Evolutionary conservation across 2,888 invertebrate species (phyloP).

Genomic region (Sarcophaga caerulescens): DNA sequence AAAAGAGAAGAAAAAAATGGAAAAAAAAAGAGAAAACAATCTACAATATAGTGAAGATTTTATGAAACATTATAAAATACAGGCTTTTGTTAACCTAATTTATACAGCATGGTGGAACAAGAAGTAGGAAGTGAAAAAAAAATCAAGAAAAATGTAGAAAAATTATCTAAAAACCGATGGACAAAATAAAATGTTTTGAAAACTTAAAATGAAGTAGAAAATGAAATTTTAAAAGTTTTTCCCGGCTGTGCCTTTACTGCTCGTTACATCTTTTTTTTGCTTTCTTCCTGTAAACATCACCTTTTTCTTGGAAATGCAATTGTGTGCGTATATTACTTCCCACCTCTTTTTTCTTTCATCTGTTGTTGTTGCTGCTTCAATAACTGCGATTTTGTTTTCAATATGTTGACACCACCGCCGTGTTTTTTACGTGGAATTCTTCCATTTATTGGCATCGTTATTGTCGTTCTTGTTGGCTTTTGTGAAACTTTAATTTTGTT

Average conservation of each 20-base stretch:
- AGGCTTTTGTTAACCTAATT: slow-evolving; percentile 63
- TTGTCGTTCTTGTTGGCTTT: neutral
- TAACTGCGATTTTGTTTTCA: slow-evolving; percentile 44
- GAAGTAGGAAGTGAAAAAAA: neutral
- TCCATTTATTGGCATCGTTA: neutral
- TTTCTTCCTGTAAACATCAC: neutral
- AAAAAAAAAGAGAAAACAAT: slow-evolving; percentile 14
- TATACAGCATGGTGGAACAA: slow-evolving; percentile 27
- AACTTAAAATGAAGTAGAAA: slow-evolving; percentile 39
- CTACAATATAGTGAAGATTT: slow-evolving; percentile 13
- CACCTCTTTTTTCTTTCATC: neutral
- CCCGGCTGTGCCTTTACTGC: neutral
- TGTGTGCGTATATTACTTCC: neutral
- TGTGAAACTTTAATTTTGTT: neutral
- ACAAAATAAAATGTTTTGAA: neutral
- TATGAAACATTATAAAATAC: slow-evolving; percentile 55
- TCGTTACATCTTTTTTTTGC: slow-evolving; percentile 18
- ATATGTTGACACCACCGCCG: slow-evolving; percentile 55
- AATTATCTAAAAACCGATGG: neutral
- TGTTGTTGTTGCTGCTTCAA: slow-evolving; percentile 21
- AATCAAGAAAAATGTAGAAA: neutral
- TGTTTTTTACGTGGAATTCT: slow-evolving; percentile 1
- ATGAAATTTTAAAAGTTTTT: slow-evolving; percentile 27
- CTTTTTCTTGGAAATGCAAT: neutral
- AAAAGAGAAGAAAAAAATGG: slow-evolving; percentile 1